Conservation (phyloP, 1,140 invertebrate genomes). For the Hypsibius dujardini region DNA sequence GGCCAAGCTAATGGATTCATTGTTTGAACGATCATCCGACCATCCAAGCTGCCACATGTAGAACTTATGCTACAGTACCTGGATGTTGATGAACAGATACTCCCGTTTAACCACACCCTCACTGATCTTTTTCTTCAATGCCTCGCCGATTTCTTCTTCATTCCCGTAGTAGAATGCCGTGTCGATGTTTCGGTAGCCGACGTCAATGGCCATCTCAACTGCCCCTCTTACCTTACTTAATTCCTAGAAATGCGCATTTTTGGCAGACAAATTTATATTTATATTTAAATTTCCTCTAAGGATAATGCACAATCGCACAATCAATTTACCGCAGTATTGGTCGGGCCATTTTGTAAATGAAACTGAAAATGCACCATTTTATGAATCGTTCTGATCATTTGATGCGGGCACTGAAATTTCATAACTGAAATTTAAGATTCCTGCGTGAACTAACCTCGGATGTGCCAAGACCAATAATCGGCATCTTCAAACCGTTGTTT, state of each 20-base stretch:
- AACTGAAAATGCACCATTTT: conserved; percentile 28
- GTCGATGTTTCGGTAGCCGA: conserved; percentile 52
- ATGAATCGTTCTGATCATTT: conserved; percentile 27
- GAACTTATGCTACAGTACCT: conserved; percentile 35
- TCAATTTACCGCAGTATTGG: conserved; percentile 28
- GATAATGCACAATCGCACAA: conserved; percentile 26
- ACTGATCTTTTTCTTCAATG: conserved; percentile 30
- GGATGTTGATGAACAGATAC: conserved; percentile 59
- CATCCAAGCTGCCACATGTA: too few relatives aligned
- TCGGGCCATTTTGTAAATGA: conserved; percentile 26
- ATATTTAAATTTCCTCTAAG: not conserved
- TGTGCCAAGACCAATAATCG: conserved; percentile 54
- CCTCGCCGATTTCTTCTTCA: conserved; percentile 33
- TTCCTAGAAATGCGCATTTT: conserved; percentile 34
- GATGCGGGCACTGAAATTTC: conserved; percentile 26
- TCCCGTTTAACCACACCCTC: conserved; percentile 41
- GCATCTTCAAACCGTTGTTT: conserved; percentile 46
- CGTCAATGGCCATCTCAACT: conserved; percentile 46
- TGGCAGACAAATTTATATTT: conserved; percentile 13
- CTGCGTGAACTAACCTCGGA: too few relatives aligned
- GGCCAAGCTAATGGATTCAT: not conserved
- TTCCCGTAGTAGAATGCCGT: conserved; percentile 44
- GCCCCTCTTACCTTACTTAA: conserved; percentile 38
- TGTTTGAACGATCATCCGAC: conserved; percentile 9
- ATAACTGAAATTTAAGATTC: too few relatives aligned